Evolutionary conservation across 2,797 vertebrate genomes (phyloP), one percentile per base, ranked within the genome.

Genomic region (Aplochiton taeniatus): DNA sequence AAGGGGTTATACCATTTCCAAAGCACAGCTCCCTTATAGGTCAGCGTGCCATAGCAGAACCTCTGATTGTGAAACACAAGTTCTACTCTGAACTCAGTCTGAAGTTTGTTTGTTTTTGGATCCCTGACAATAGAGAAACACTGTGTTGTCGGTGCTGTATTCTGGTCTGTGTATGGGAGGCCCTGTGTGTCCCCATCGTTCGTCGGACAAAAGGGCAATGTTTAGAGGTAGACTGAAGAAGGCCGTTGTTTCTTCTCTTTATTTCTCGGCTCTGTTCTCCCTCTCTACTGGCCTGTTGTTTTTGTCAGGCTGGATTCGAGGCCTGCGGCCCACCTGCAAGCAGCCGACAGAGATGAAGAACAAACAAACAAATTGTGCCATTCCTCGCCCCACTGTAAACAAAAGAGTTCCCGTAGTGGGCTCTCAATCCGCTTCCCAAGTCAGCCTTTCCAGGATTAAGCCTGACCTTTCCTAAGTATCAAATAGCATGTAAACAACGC

Each of bases 251-350:
- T 31, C 31, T 31, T 53, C 51, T 17, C 7, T 58, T 18, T 20
- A n/a, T 41, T 16, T 67, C 16, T 17, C 43, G 16, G 31, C 31
- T 11, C 5, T 10, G 17, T 9, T 20, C 6, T 8, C 16, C 8
- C 46, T 14, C 13, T 16, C 44, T 9, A 16, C 31, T 42, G 70
- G 75, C 64, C 70, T 70, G 79, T 82, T 87, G 75, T 84, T 82
- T 80, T 78, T 80, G 12, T 8, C 52, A 52, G 57, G 31, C 73
- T 83, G 83, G 87, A 88, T 86, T 85, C 87, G 75, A 74, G 73
- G 68, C 80, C 73, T 75, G 73, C 71, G 70, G 80, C 74, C 75
- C 75, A 79, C 59, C 63, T 70, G 66, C 59, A 46, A 48, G 20
- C 14, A 16, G 59, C 53, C 51, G 31, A 47, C 31, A 31, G 11